Evolutionary conservation across 2,888 invertebrate genomes (phyloP), one percentile per base, ranked within the genome.

Genomic region (Octodonta nipae): DNA sequence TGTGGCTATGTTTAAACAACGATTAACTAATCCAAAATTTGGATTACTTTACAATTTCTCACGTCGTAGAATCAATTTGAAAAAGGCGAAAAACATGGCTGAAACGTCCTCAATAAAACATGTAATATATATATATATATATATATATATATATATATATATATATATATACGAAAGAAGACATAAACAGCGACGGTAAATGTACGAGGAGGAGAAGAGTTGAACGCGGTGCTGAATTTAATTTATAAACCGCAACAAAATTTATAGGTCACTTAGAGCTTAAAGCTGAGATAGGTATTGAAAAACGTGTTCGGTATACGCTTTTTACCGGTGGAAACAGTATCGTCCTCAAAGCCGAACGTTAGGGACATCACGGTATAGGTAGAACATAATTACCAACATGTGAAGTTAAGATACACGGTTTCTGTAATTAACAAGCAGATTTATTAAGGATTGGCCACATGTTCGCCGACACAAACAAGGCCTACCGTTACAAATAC

Each of bases 351-450:
- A 36, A 32, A 44, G 33, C 35, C 35, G 42, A 42, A 37, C 43
- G 43, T 38, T 37, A 42, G 38, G 38, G 42, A 40, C 43, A 43
- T 46, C 43, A 22, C 33, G 39, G 40, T 37, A 40, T 34, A 36
- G 43, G 44, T 44, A 46, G 45, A 47, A 49, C 47, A 49, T 49
- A 52, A 50, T 51, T 51, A 51, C 49, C 47, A 46, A 49, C 51
- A 49, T 40, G 44, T 40, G 41, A 38, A 44, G 45, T 41, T 44
- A 43, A 53, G 51, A 54, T 52, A 54, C 51, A 50, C 50, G 49
- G 50, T 50, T 50, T 43, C 47, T 49, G 56, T 56, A 56, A 56
- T 56, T 56, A 56, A 56, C 52, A 53, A 50, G 51, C 45, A 46
- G 50, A 55, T 55, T 56, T 56, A 56, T 55, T 55, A 50, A 49